These are phyloP conservation scores for Drosophila prolongata DNA, from an alignment of 2,888 invertebrate genomes.

Conservation along the genomic window DNA sequence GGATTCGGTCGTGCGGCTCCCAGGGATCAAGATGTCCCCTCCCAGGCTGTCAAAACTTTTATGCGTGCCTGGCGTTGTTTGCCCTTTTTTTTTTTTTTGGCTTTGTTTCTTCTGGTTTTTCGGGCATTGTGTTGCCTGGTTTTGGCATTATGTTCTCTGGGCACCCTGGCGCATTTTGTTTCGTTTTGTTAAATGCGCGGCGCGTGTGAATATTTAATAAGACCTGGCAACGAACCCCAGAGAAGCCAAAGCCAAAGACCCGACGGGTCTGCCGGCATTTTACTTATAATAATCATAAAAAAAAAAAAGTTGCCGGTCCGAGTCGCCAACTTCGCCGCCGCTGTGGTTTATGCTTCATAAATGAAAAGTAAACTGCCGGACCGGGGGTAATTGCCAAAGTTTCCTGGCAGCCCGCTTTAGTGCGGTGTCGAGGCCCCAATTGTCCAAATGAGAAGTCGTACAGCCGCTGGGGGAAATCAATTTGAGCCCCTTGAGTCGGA, in stretches of 20 bases:
- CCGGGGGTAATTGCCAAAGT: slow-evolving; percentile 75
- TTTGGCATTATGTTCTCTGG: slow-evolving; percentile 55
- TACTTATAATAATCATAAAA: slow-evolving; percentile 77
- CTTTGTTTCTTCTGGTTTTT: slow-evolving; percentile 25
- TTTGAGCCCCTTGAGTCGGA: slow-evolving; percentile 54
- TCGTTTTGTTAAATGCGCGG: slow-evolving; percentile 74
- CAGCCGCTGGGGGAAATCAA: slow-evolving; percentile 74
- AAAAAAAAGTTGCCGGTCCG: slow-evolving; percentile 61
- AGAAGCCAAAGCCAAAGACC: slow-evolving; percentile 17
- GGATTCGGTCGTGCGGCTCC: slow-evolving; percentile 70
- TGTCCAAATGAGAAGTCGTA: slow-evolving; percentile 40
- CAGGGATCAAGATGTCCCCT: slow-evolving; percentile 59
- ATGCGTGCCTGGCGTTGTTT: slow-evolving; percentile 71
- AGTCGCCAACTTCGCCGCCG: slow-evolving; percentile 47
- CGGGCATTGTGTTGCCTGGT: slow-evolving; percentile 48
- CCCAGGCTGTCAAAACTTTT: slow-evolving; percentile 71
- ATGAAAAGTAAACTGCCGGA: slow-evolving; percentile 69
- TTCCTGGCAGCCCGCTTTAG: slow-evolving; percentile 65
- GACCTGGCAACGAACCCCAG: slow-evolving; percentile 48
- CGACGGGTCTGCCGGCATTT: slow-evolving; percentile 49
- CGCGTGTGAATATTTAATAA: slow-evolving; percentile 81
- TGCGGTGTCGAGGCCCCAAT: slow-evolving; percentile 48
- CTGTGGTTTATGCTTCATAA: slow-evolving; percentile 64
- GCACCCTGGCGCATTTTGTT: slow-evolving; percentile 50
- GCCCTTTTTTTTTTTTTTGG: slow-evolving; percentile 47